Evolutionary conservation across 2,113 vertebrate species (phyloP).

Genomic region (Stictonetta naevosa): DNA sequence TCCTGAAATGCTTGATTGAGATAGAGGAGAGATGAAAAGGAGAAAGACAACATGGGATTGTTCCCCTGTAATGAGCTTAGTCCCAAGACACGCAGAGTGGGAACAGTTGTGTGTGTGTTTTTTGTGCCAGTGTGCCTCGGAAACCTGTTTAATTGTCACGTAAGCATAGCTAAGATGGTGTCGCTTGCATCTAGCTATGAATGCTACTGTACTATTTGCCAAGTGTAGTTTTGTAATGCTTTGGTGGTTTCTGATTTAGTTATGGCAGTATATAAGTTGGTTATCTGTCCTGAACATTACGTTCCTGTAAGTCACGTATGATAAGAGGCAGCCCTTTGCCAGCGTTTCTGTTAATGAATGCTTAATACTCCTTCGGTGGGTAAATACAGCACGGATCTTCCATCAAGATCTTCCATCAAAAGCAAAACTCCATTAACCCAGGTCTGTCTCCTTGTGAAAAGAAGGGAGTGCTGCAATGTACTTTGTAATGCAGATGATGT

Average conservation of each 20-base stretch:
- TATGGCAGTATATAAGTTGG: not conserved
- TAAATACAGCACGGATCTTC: not conserved
- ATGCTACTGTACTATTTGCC: not conserved
- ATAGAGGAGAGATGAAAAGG: not conserved
- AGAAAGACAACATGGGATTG: not conserved
- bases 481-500: not conserved
- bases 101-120: rapidly evolving
- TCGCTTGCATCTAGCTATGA: not conserved
- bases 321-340: not conserved
- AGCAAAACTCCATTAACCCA: not conserved
- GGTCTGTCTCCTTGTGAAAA: not conserved
- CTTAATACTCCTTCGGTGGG: not conserved
- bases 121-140: not conserved
- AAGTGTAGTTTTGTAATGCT: not conserved
- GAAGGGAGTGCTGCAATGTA: not conserved
- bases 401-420: not conserved
- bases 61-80: not conserved
- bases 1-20: not conserved
- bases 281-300: not conserved
- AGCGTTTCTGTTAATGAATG: not conserved
- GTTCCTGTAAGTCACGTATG: not conserved
- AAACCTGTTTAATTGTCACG: not conserved
- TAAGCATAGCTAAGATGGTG: not conserved
- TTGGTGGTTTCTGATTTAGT: not conserved
- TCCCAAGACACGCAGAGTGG: rapidly evolving